Base-by-base conservation (phyloP, 1,140 invertebrate genomes). In the Dryas iulia region DNA sequence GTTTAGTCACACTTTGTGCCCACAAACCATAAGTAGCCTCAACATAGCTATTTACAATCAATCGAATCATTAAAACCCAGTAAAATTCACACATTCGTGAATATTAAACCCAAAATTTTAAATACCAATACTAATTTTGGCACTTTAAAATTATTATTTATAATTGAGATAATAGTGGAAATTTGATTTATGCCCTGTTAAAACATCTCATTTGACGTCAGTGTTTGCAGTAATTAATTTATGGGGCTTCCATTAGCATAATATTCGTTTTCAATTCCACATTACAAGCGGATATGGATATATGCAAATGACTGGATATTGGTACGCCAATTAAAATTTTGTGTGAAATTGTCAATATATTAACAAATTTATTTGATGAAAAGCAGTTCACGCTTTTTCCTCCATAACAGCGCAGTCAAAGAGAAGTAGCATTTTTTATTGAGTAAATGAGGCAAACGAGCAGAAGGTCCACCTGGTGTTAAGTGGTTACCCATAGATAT, bases 191-290 rank as follows among this genome's bases (percentile, higher is more conserved):
- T 56, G 53, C 8, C 56, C 61, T 64, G 31, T 68, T 72, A 60
- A 67, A 60, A 53, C 39, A 61, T 67, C 58, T 63, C 65, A 68
- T 63, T 65, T 71, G 57, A 59, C 58, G 69, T 59, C 71, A 71
- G 61, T 67, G 66, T 70, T 72, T 59, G 64, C 60, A 24, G 31
- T 52, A 71, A 77, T 77, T 68, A 76, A 81, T 76, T 78, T 81
- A 78, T 53, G 60, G 26, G 57, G 52, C 33, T 63, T 71, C 76
- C 79, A 81, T 81, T 79, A 78, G 56, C 71, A 73, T 76, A 74
- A 73, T 73, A 74, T 73, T 71, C 71, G 67, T 69, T 63, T 64
- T 69, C 64, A 72, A 72, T 73, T 79, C 64, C 65, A 64, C 58
- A 68, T 59, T 62, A 76, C 76, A 69, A 58, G 53, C 53, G 63